Conservation (phyloP, 2,113 vertebrate species). For the Speoplatyrhinus poulsoni region DNA sequence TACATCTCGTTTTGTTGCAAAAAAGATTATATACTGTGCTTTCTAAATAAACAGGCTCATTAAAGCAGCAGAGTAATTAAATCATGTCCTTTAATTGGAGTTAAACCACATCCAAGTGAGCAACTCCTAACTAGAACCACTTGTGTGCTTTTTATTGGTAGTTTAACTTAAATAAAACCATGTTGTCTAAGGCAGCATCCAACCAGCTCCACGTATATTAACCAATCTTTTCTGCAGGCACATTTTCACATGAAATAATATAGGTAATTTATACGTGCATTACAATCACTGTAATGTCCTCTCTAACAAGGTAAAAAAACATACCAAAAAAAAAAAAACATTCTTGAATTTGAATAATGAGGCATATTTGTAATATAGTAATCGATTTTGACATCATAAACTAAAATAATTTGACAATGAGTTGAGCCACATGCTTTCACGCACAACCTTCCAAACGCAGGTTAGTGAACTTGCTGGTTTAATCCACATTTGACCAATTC, state of each 20-base stretch:
- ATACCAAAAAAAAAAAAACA: no score
- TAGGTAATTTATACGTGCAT: background rate
- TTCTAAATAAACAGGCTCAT: constrained; percentile 78
- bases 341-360: no score
- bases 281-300: background rate
- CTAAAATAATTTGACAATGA: no score
- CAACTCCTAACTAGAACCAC: constrained; percentile 76
- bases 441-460: no score
- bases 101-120: constrained; percentile 76
- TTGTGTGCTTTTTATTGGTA: constrained; percentile 78
- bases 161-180: constrained; percentile 71
- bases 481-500: no score
- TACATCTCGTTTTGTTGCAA: constrained; percentile 69
- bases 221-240: constrained; percentile 56
- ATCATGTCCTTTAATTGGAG: constrained; percentile 80
- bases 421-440: no score
- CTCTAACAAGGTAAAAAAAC: background rate
- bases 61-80: constrained; percentile 79
- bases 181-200: constrained; percentile 60
- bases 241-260: constrained; percentile 26
- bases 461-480: no score
- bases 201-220: constrained; percentile 48
- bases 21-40: constrained; percentile 71
- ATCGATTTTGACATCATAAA: no score
- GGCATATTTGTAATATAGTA: no score